Evolutionary conservation across 2,113 vertebrate genomes (phyloP).

Genomic region (Pterocles gutturalis): DNA sequence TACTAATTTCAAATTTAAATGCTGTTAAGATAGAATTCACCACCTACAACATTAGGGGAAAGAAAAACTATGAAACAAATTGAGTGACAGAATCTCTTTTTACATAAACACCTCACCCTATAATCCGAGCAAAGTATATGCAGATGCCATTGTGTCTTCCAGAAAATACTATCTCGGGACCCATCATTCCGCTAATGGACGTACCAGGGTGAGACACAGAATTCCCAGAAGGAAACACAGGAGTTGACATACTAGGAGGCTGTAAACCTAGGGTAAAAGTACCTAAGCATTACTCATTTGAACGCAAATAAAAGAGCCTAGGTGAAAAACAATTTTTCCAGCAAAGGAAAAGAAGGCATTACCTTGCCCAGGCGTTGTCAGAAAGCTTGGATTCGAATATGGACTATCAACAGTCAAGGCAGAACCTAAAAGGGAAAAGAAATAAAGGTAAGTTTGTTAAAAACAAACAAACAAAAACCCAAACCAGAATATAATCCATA

Average conservation of each 20-base stretch:
- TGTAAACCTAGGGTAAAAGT: conserved; percentile 76
- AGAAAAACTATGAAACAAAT: background rate
- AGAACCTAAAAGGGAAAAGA: conserved; percentile 70
- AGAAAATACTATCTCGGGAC: conserved; percentile 94
- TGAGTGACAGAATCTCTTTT: background rate
- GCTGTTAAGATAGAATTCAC: background rate
- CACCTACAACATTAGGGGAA: background rate
- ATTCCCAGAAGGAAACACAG: conserved; percentile 71
- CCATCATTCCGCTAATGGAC: conserved; percentile 80
- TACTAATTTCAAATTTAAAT: background rate
- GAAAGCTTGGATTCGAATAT: conserved; percentile 73
- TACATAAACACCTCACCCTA: conserved; percentile 83
- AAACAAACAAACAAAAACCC: background rate
- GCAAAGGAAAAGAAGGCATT: background rate
- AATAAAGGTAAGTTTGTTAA: background rate
- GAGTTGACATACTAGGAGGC: conserved; percentile 80
- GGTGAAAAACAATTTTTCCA: background rate
- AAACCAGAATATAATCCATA: background rate
- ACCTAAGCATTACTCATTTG: background rate
- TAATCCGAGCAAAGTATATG: conserved; percentile 93
- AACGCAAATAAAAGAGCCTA: background rate
- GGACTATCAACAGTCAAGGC: conserved; percentile 71
- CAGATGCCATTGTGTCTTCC: conserved; percentile 96
- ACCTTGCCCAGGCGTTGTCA: conserved; percentile 81
- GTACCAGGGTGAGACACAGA: conserved; percentile 64